These are phyloP conservation scores for Chrysochloris asiatica DNA, from an alignment of 2,113 vertebrate species.

Conservation along the genomic window DNA sequence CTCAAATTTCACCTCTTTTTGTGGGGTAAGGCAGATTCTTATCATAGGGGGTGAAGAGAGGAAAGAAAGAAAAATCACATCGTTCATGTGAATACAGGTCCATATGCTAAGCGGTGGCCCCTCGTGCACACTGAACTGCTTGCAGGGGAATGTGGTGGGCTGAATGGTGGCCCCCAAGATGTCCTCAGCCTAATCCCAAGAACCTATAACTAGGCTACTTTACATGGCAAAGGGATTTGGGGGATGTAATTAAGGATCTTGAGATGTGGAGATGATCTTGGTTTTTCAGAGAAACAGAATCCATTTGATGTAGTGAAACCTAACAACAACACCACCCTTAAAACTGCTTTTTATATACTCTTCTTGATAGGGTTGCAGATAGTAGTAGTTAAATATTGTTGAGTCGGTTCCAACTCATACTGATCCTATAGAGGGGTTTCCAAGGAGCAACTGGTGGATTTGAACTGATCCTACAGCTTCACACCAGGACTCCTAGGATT, in stretches of 20 bases:
- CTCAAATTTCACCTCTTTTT: neutral
- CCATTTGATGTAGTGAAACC: too few relatives aligned
- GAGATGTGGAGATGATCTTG: neutral
- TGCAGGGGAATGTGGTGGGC: neutral
- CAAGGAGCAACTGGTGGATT: too few relatives aligned
- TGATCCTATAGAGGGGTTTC: too few relatives aligned
- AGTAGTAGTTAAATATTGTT: too few relatives aligned
- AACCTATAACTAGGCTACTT: neutral
- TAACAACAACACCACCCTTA: too few relatives aligned
- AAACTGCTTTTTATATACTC: too few relatives aligned
- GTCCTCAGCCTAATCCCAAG: neutral
- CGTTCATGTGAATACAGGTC: neutral
- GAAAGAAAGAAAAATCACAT: neutral
- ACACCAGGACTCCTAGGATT: too few relatives aligned
- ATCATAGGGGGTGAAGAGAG: neutral
- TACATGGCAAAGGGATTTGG: neutral
- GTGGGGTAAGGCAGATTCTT: too few relatives aligned
- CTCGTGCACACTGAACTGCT: neutral
- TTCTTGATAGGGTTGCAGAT: too few relatives aligned
- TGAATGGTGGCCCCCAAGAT: neutral
- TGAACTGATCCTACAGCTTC: too few relatives aligned
- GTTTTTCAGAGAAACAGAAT: neutral
- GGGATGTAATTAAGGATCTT: conserved; percentile 6
- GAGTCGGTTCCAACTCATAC: too few relatives aligned
- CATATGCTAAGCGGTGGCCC: neutral